phyloP scores from a whole-genome alignment of 2,797 vertebrate genomes.

The Falco biarmicus region DNA sequence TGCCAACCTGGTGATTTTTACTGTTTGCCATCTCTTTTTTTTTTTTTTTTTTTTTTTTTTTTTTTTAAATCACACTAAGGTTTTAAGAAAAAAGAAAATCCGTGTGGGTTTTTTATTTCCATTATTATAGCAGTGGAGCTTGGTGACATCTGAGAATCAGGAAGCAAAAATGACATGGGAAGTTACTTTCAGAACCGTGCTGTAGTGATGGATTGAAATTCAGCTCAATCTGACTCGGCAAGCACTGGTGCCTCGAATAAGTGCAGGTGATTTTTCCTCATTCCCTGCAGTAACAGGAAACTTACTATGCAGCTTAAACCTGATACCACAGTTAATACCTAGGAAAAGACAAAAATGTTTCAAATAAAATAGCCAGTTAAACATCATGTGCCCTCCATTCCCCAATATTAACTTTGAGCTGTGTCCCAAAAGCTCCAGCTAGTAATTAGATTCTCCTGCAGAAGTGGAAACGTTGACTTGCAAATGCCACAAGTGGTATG shows the following conservation, averaged over 20 bases:
- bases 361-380: neutral
- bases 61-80: neutral
- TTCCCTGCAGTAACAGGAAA: neutral
- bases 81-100: neutral
- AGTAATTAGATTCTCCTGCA: neutral
- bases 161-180: neutral
- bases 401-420: slow-evolving; percentile 12
- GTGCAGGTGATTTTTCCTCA: neutral
- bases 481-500: neutral
- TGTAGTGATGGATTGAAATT: neutral
- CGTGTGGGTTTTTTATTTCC: neutral
- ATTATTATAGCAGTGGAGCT: neutral
- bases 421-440: slow-evolving; percentile 26
- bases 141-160: neutral
- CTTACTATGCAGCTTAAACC: neutral
- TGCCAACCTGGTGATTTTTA: neutral
- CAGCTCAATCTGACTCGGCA: neutral
- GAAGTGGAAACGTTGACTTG: slow-evolving; percentile 9
- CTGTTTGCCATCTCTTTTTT: neutral
- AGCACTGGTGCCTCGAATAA: neutral
- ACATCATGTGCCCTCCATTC: neutral
- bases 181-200: neutral
- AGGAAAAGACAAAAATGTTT: neutral
- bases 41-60: neutral
- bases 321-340: neutral